Conservation (phyloP, 64 coral and sea anemone species). For the Platygyra sinensis region DNA sequence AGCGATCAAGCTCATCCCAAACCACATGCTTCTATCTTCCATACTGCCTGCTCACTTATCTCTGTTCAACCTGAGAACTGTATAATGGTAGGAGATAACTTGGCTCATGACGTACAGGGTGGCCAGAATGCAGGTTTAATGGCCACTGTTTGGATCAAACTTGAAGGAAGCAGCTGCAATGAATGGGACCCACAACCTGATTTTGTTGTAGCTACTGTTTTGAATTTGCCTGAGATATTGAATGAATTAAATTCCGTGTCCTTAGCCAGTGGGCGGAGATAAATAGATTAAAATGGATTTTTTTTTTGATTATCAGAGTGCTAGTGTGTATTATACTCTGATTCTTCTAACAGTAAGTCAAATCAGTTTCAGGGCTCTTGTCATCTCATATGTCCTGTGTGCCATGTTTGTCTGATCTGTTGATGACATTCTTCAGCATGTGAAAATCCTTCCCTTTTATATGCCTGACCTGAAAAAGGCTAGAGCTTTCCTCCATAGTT, state of each 20-base stretch:
- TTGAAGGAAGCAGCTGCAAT: slow-evolving; percentile 5
- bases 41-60: slow-evolving; percentile 52
- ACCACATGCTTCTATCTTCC: slow-evolving; percentile 56
- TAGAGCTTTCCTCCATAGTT: too few relatives aligned
- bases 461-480: too few relatives aligned
- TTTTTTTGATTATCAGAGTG: too few relatives aligned
- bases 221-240: slow-evolving; percentile 45
- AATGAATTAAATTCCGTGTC: slow-evolving; percentile 2
- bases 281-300: too few relatives aligned
- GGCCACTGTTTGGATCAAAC: slow-evolving; percentile 79
- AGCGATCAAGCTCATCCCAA: slow-evolving; percentile 64
- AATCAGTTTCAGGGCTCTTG: too few relatives aligned
- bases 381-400: too few relatives aligned
- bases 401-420: too few relatives aligned
- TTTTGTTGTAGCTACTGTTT: slow-evolving; percentile 47
- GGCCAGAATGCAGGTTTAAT: slow-evolving; percentile 54
- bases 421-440: too few relatives aligned
- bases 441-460: too few relatives aligned
- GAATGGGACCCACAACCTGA: slow-evolving; percentile 53
- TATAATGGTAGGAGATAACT: slow-evolving; percentile 70
- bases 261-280: too few relatives aligned
- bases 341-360: too few relatives aligned
- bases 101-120: slow-evolving; percentile 61
- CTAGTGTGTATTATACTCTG: too few relatives aligned
- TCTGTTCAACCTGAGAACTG: slow-evolving; percentile 44